Base-by-base conservation (phyloP, 1,140 invertebrate species). In the Lordiphosa stackelbergi region DNA sequence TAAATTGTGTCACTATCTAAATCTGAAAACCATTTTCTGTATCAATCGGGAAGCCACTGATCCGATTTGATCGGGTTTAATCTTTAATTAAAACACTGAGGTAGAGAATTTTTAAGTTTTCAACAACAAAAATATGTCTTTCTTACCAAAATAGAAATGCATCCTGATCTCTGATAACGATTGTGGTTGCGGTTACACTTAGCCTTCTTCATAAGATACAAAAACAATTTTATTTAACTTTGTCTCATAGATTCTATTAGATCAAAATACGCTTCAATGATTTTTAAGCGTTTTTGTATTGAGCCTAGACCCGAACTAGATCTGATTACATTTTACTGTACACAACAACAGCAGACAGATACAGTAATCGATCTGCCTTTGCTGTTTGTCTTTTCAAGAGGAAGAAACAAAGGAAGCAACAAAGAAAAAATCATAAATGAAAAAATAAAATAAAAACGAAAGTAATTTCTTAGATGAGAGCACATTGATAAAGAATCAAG, bases 401-500 rank as follows among this genome's bases (percentile, higher is more conserved):
- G 45, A 61, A 61, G 55, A 37, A 37, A 77, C 49, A 41, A 62
- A 28, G 42, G 40, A 52, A 56, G 57, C 59, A 55, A 75, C 6
- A 41, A 16, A 42, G 60, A 59, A 81, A 69, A 77, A 73, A 77
- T 77, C 77, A 83, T 71, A 62, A 69, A 43, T 34, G 36, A 41
- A 60, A 52, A 41, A 49, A 42, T 41, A 60, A 34, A 56, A 68
- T 56, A 47, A 53, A 47, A 57, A 53, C 43, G 34, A 81, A 83
- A 68, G 72, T 75, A 81, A 81, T 81, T 81, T 81, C 64, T 45
- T 81, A 81, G 71, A 83, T 81, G 77, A 71, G 75, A 83, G 63
- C 68, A 72, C 75, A 62, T 41, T 46, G 75, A 81, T 81, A 83
- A 79, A 79, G 59, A 57, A 61, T 40, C 48, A 37, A 73, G 56